These are phyloP conservation scores for Propithecus coquereli DNA, from an alignment of 2,113 vertebrate species.

Conservation along the genomic window DNA sequence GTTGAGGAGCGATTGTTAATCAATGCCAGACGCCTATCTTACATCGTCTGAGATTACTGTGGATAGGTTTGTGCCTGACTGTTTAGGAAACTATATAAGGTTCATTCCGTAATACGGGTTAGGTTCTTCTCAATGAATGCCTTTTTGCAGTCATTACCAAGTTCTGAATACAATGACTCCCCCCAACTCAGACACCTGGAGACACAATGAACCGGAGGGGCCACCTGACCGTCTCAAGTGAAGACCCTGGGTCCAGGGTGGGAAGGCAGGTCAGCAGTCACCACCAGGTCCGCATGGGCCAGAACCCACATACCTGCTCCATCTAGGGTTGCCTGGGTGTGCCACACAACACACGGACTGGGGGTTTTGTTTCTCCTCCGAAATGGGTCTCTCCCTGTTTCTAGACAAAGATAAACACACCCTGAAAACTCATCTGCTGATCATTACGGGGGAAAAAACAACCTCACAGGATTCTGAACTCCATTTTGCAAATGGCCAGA, in stretches of 20 bases:
- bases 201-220: background rate
- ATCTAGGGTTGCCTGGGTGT: background rate
- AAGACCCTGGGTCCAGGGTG: background rate
- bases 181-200: background rate
- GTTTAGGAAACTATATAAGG: background rate
- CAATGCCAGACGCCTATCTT: background rate
- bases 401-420: background rate
- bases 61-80: too few relatives aligned
- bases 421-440: background rate
- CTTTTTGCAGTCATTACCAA: background rate
- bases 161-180: background rate
- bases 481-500: background rate
- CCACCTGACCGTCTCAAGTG: background rate
- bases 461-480: background rate
- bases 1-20: background rate
- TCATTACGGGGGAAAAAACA: background rate
- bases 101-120: background rate
- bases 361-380: background rate
- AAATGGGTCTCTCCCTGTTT: background rate
- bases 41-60: background rate
- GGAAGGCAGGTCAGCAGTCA: accelerated
- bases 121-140: background rate
- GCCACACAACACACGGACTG: background rate
- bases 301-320: background rate
- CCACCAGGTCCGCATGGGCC: background rate